Evolutionary conservation across 2,113 vertebrate genomes (phyloP).

Genomic region (Oncorhynchus nerka): DNA sequence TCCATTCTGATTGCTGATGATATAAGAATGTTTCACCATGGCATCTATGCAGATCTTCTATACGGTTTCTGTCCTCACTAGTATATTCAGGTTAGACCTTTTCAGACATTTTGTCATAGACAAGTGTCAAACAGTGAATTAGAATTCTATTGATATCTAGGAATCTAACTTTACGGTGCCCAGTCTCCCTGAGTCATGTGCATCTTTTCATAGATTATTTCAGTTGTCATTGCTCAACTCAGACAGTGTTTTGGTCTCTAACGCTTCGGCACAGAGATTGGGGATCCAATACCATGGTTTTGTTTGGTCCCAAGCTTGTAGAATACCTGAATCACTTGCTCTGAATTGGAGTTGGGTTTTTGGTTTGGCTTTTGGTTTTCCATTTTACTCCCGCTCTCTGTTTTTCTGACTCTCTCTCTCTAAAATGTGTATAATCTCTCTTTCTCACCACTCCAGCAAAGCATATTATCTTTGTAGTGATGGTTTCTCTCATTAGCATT

Average conservation of each 20-base stretch:
- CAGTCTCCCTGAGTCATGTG: not conserved
- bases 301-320: no score
- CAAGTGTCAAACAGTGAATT: not conserved
- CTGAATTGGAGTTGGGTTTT: no score
- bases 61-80: not conserved
- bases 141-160: not conserved
- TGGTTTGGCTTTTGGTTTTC: not conserved
- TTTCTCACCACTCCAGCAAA: not conserved
- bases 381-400: not conserved
- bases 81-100: not conserved
- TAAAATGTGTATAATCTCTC: not conserved
- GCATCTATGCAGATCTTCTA: no score
- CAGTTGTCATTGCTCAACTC: no score
- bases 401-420: not conserved
- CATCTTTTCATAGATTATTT: not conserved
- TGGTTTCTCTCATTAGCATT: constrained; percentile 44
- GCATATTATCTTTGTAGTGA: constrained; percentile 28
- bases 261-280: no score
- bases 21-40: no score
- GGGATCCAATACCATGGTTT: no score
- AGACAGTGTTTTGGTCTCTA: no score
- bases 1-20: no score
- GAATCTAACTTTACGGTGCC: not conserved
- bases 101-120: not conserved
- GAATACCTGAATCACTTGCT: no score